Evolutionary conservation across 1,140 invertebrate species (phyloP).

Genomic region (Neodiprion fabricii): DNA sequence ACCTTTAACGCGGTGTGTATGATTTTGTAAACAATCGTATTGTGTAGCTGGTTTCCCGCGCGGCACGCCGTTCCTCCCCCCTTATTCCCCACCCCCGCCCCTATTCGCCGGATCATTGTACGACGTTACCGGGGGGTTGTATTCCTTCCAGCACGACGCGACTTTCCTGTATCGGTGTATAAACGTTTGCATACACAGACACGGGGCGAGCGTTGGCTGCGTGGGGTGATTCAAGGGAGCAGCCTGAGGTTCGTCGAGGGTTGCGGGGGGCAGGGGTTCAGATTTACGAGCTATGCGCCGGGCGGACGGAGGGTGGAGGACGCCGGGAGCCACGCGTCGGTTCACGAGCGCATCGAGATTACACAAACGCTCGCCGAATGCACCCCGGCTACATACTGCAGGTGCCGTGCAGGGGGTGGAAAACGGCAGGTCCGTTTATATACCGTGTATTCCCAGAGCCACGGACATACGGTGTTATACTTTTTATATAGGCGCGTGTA

Average conservation of each 20-base stretch:
- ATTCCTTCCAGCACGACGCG: conserved; percentile 20
- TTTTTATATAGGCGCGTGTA: too few relatives aligned
- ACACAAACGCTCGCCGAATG: too few relatives aligned
- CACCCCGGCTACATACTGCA: conserved; percentile 11
- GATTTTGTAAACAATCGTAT: conserved; percentile 13
- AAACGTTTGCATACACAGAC: conserved; percentile 32
- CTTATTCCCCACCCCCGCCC: not conserved
- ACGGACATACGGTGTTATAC: too few relatives aligned
- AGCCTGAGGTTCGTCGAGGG: conserved; percentile 19
- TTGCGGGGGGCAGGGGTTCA: conserved; percentile 22
- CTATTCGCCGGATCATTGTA: not conserved
- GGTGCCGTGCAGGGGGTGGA: not conserved
- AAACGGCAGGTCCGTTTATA: conserved; percentile 20
- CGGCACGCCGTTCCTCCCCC: not conserved
- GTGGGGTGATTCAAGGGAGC: not conserved
- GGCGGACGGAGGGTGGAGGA: conserved; percentile 16
- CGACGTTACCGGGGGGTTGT: not conserved
- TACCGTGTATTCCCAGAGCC: conserved; percentile 38
- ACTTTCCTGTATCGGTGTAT: conserved; percentile 42
- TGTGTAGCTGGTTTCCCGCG: conserved; percentile 6
- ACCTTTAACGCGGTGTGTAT: conserved; percentile 9
- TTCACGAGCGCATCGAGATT: too few relatives aligned
- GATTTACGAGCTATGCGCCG: conserved; percentile 47
- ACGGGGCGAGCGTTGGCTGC: not conserved
- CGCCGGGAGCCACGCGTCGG: too few relatives aligned